phyloP scores from a whole-genome alignment of 2,888 invertebrate genomes.

The Melanchra persicariae region DNA sequence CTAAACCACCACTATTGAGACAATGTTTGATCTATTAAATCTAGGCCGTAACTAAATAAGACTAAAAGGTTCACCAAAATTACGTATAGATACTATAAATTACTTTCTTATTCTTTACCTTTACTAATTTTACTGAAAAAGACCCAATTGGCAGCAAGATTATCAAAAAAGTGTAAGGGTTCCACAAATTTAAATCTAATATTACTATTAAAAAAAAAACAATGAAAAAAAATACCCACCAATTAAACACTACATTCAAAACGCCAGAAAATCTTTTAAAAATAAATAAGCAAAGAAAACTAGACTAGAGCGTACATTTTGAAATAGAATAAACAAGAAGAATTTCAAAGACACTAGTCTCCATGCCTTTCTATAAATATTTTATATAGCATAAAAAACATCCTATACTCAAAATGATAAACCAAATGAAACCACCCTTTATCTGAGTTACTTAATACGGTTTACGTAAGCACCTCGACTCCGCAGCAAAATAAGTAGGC shows the following conservation, averaged over 20 bases:
- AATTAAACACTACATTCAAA: too few species aligned
- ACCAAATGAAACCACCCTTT: constrained; percentile 35
- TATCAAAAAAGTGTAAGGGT: too few species aligned
- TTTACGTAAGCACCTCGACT: constrained; percentile 45
- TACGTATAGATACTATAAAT: background rate
- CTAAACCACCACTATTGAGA: background rate
- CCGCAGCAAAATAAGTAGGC: constrained; percentile 53
- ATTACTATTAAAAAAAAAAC: too few species aligned
- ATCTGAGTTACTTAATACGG: constrained; percentile 40
- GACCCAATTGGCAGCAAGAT: background rate
- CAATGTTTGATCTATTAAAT: constrained; percentile 9
- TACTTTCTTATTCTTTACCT: background rate
- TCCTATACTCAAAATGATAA: constrained; percentile 24
- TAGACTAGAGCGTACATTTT: background rate
- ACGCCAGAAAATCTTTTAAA: background rate
- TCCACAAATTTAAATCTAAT: too few species aligned
- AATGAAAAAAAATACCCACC: too few species aligned
- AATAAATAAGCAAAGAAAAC: too few species aligned
- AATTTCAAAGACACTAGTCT: too few species aligned
- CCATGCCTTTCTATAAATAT: too few species aligned
- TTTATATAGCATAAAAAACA: too few species aligned
- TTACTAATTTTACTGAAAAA: background rate
- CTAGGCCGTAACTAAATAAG: too few species aligned
- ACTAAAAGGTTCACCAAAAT: background rate
- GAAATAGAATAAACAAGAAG: constrained; percentile 17